Conservation (phyloP, 2,888 invertebrate species). For the Melinaea menophilus region DNA sequence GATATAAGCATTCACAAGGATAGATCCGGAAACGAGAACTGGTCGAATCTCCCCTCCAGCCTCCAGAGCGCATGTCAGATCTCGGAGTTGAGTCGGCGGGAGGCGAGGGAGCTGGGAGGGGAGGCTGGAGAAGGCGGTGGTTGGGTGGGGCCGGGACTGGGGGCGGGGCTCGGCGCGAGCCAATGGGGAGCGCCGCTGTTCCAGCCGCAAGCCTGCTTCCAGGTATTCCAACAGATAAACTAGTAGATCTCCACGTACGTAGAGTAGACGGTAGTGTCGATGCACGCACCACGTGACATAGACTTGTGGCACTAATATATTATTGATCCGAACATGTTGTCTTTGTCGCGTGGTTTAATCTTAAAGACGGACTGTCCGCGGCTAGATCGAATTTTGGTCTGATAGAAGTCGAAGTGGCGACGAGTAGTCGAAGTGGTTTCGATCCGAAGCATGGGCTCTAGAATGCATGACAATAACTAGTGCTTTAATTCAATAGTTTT, state of each 20-base stretch:
- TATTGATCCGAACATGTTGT: no score
- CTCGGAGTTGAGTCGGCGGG: slow-evolving; percentile 68
- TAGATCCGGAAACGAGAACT: slow-evolving; percentile 75
- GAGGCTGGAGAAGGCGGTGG: slow-evolving; percentile 16
- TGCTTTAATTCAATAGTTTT: slow-evolving; percentile 50
- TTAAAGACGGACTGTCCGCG: slow-evolving; percentile 6
- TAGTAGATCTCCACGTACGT: slow-evolving; percentile 57
- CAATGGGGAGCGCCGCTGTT: slow-evolving; percentile 68
- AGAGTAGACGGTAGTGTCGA: slow-evolving; percentile 43
- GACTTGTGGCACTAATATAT: slow-evolving; percentile 1
- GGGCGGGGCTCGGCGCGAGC: slow-evolving; percentile 45
- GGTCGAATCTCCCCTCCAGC: slow-evolving; percentile 81
- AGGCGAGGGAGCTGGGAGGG: slow-evolving; percentile 30
- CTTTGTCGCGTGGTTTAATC: not conserved
- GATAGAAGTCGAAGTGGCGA: slow-evolving; percentile 42
- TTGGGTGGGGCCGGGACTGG: slow-evolving; percentile 35
- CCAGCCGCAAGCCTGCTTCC: slow-evolving; percentile 73
- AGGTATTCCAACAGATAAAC: slow-evolving; percentile 79
- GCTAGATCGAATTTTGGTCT: slow-evolving; percentile 56
- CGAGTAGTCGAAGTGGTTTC: slow-evolving; percentile 10
- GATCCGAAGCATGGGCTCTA: slow-evolving; percentile 37
- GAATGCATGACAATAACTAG: slow-evolving; percentile 76
- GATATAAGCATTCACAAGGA: slow-evolving; percentile 73
- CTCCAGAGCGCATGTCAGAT: slow-evolving; percentile 82
- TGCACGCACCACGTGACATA: slow-evolving; percentile 29